Evolutionary conservation across 2,888 invertebrate genomes (phyloP).

Genomic region (Aleiodes testaceus): DNA sequence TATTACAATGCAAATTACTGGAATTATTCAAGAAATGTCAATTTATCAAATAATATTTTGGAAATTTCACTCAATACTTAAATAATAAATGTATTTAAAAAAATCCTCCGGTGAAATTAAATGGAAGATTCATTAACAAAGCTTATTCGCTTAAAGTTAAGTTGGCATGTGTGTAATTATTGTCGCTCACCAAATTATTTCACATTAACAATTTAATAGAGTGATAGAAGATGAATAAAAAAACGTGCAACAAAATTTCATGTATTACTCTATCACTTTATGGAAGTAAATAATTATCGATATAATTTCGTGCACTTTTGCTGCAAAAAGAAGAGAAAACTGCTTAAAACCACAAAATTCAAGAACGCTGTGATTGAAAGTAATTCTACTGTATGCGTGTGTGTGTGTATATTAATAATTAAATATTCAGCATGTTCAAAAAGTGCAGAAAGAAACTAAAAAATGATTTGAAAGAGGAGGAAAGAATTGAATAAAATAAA

Average conservation of each 20-base stretch:
- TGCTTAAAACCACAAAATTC: slow-evolving; percentile 55
- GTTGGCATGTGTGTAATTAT: slow-evolving; percentile 20
- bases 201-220: neutral
- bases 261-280: too few species aligned
- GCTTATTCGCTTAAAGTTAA: slow-evolving; percentile 9
- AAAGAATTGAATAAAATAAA: slow-evolving; percentile 27
- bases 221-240: neutral
- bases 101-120: neutral
- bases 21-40: too few species aligned
- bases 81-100: neutral
- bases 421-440: slow-evolving; percentile 1
- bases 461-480: slow-evolving; percentile 28
- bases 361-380: slow-evolving; percentile 54
- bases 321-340: slow-evolving; percentile 29
- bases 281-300: too few species aligned
- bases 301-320: neutral
- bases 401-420: slow-evolving; percentile 19
- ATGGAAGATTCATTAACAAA: neutral
- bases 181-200: slow-evolving; percentile 17
- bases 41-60: too few species aligned
- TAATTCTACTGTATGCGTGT: slow-evolving; percentile 32
- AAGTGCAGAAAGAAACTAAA: slow-evolving; percentile 18
- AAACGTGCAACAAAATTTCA: too few species aligned
- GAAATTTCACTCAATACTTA: neutral
- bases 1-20: too few species aligned